These are phyloP conservation scores for Lycodopsis pacificus DNA, from an alignment of 2,797 vertebrate genomes.

Conservation along the genomic window DNA sequence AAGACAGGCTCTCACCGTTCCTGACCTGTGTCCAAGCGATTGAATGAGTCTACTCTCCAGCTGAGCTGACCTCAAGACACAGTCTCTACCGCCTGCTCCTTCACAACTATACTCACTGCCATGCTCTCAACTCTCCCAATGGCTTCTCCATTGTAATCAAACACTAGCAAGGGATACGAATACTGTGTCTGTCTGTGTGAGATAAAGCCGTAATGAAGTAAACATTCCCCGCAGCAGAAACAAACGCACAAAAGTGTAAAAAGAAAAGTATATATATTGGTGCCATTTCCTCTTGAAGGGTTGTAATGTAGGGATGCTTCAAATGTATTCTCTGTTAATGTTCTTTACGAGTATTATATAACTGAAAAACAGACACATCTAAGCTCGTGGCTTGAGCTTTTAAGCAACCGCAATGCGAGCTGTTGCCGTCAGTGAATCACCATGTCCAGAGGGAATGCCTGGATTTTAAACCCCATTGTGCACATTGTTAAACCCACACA, in stretches of 20 bases:
- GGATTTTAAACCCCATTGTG: conserved; percentile 72
- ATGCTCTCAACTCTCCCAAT: conserved; percentile 52
- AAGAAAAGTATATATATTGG: conserved; percentile 7
- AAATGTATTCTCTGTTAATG: conserved; percentile 56
- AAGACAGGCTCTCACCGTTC: conserved; percentile 52
- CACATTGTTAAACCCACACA: conserved; percentile 74
- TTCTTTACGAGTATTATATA: conserved; percentile 62
- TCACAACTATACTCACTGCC: conserved; percentile 33
- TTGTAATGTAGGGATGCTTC: conserved; percentile 40
- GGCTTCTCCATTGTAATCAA: conserved; percentile 38
- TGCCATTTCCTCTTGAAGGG: conserved; percentile 55
- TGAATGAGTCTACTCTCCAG: conserved; percentile 55
- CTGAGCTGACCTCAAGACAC: conserved; percentile 67
- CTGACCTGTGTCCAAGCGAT: conserved; percentile 68
- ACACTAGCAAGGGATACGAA: conserved; percentile 41
- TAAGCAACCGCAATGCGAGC: conserved; percentile 48
- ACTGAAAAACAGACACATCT: conserved; percentile 56
- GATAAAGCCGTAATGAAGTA: conserved; percentile 70
- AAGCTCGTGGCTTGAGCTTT: conserved; percentile 52
- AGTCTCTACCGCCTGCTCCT: conserved; percentile 31
- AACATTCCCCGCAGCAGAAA: conserved; percentile 38
- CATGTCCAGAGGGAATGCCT: conserved; percentile 68
- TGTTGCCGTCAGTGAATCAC: conserved; percentile 66
- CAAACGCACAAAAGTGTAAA: conserved; percentile 29
- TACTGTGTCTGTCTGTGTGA: conserved; percentile 45